Evolutionary conservation across 2,888 invertebrate genomes (phyloP), one percentile per base, ranked within the genome.

Genomic region (Campoplex nolae): DNA sequence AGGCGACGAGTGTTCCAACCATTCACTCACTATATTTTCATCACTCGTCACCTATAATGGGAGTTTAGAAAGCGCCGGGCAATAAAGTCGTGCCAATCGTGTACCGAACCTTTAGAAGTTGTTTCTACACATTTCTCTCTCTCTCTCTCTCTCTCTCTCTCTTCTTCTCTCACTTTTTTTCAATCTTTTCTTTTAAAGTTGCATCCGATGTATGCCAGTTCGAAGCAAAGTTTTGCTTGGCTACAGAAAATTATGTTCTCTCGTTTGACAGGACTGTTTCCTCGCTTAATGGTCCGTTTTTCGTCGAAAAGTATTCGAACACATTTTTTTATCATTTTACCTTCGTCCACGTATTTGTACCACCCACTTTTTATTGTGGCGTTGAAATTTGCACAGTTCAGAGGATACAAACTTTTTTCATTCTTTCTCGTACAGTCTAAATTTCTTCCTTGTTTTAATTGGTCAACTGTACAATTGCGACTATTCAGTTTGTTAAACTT

Each of bases 1-100:
- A 81, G 84, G 51, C 75, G 62, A 76, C 80, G 84, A 85, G 77
- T 81, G 76, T 82, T 75, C 28, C 68, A 58, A 76, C 45, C 62
- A 68, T 82, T 82, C 68, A 48, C 38, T 80, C 71, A 67, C 65
- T 70, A 76, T 48, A 68, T 76, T 76, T 48, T 58, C 45, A 45
- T 54, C 75, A 48, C 58, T 82, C 76, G 74, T 81, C 74, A 67
- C 73, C 56, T 54, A 74, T 74, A 81, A 81, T 74, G 32, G 81
- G 65, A 74, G 74, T 51, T 81, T 62, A 74, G 67, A 74, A 74
- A 74, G 70, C 45, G 51, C 51, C 54, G n/a, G 54, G 54, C 56
- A 79, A 76, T 65, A 65, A 35, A 70, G 56, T 54, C 70, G 45
- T 79, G 79, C 70, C 79, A 79, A 79, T 79, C 58, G 77, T 68